These are phyloP conservation scores for Melanargia galathea DNA, from an alignment of 2,888 invertebrate species.

Conservation along the genomic window DNA sequence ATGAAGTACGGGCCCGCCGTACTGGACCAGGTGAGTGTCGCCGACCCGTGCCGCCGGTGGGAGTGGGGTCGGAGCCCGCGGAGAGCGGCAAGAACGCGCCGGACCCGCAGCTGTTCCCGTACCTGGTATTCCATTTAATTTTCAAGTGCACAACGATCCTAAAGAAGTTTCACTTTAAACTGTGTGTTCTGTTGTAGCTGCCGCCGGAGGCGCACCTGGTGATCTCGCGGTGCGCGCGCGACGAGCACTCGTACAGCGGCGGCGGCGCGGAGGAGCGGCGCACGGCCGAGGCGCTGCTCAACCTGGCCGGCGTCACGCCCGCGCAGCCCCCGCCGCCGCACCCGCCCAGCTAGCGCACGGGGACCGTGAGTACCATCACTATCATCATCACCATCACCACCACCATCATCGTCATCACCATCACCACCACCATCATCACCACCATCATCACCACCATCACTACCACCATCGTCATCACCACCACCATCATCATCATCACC, in stretches of 20 bases:
- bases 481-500: too few relatives aligned
- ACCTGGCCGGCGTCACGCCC: constrained; percentile 69
- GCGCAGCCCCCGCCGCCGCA: constrained; percentile 49
- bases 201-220: constrained; percentile 82
- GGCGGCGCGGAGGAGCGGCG: constrained; percentile 83
- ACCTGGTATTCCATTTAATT: constrained; percentile 86
- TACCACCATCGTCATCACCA: too few relatives aligned
- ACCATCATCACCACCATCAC: too few relatives aligned
- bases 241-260: constrained; percentile 96
- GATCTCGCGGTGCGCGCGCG: constrained; percentile 93
- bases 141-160: constrained; percentile 43
- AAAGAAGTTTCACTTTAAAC: background rate
- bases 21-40: constrained; percentile 66
- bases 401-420: too few relatives aligned
- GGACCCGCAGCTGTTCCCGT: constrained; percentile 86
- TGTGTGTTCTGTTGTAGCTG: constrained; percentile 50
- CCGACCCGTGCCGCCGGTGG: too few relatives aligned
- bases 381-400: too few relatives aligned
- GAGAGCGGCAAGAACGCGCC: constrained; percentile 48
- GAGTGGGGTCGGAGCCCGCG: too few relatives aligned
- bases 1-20: constrained; percentile 92
- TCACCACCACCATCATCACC: too few relatives aligned
- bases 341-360: constrained; percentile 43
- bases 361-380: constrained; percentile 17
- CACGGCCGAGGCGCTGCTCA: constrained; percentile 77